Base-by-base conservation (phyloP, 2,113 vertebrate genomes). In the Salvelinus sp. region DNA sequence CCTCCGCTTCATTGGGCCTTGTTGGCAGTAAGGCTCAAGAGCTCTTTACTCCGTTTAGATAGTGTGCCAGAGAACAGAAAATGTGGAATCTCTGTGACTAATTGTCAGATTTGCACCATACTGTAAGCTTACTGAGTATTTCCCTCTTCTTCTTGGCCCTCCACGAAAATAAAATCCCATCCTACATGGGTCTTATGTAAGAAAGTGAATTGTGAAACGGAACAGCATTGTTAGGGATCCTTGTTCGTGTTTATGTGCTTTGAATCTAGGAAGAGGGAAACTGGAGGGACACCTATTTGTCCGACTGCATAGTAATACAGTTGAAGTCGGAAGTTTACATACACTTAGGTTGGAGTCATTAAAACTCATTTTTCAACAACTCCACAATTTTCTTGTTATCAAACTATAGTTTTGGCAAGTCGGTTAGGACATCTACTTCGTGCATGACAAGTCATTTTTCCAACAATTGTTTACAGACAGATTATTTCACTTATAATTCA, bases 71-170 rank as follows among this genome's bases (percentile, higher is more conserved):
- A 62, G 57, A 73, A 38, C 73, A 27, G 64, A n/a, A 72, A 73
- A 64, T 44, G 58, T 27, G 33, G n/a, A 81, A 81, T 79, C 82
- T 75, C 82, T 76, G 70, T 84, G 73, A 84, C 80, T 63, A 82
- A 85, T 88, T 44, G 2, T 22, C 3, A 47, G 70, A 83, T 83
- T 82, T 77, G 33, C 79, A 78, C 50, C 74, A 38, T 48, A 58
- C 76, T 76, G 80, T 79, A 84, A 77, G 58, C 78, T 73, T 76
- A 79, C 80, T 73, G 66, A 73, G 57, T 86, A 81, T 72, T 48
- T 57, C 22, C 50, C 6, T 72, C 70, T 75, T 70, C 74, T 62
- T 74, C 73, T 63, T 65, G 58, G 25, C 57, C 58, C 76, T 80
- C 68, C 68, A 72, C 76, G 16, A 62, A 28, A 76, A 63, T 67